These are phyloP conservation scores for rabbit (Oryctolagus cuniculus) DNA, from an alignment of 2,113 vertebrate species.

Conservation along the genomic window DNA sequence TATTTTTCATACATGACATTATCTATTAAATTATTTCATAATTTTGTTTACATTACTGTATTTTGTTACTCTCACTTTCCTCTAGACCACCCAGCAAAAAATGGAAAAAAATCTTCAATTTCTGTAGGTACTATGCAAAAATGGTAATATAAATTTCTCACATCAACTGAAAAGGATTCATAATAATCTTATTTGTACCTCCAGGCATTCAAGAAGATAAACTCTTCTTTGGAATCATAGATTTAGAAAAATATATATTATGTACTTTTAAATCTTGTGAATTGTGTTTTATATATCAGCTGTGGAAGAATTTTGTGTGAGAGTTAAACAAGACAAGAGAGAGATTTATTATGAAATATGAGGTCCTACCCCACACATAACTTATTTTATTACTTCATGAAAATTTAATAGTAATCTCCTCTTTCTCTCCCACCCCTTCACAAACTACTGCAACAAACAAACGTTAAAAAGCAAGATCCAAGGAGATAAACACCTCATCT, in stretches of 20 bases:
- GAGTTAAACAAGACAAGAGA: slow-evolving; percentile 19
- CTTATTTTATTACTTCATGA: slow-evolving; percentile 48
- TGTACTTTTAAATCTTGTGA: slow-evolving; percentile 50
- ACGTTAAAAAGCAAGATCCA: background rate
- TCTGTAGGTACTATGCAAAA: slow-evolving; percentile 76
- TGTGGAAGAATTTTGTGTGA: slow-evolving; percentile 51
- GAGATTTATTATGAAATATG: slow-evolving; percentile 45
- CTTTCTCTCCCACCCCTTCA: fast-evolving
- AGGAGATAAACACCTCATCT: background rate
- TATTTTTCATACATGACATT: background rate
- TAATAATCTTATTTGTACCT: slow-evolving; percentile 82
- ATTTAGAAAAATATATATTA: slow-evolving; percentile 58
- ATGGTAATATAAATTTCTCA: slow-evolving; percentile 82
- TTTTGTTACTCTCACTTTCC: slow-evolving; percentile 33
- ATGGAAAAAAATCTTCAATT: slow-evolving; percentile 38
- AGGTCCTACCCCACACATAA: slow-evolving; percentile 1
- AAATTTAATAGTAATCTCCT: background rate
- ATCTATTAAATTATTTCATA: background rate
- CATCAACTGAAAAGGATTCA: slow-evolving; percentile 82
- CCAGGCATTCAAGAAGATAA: slow-evolving; percentile 75
- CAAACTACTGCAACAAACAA: background rate
- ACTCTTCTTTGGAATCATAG: slow-evolving; percentile 73
- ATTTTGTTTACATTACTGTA: slow-evolving; percentile 56
- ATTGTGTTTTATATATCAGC: slow-evolving; percentile 23
- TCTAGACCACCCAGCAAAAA: slow-evolving; percentile 79